A percentile compares a stretch with the other conserved stretches of the same genome.
Conservation (phyloP, 2,888 invertebrate genomes). For the Eudasyphora cyanicolor region DNA sequence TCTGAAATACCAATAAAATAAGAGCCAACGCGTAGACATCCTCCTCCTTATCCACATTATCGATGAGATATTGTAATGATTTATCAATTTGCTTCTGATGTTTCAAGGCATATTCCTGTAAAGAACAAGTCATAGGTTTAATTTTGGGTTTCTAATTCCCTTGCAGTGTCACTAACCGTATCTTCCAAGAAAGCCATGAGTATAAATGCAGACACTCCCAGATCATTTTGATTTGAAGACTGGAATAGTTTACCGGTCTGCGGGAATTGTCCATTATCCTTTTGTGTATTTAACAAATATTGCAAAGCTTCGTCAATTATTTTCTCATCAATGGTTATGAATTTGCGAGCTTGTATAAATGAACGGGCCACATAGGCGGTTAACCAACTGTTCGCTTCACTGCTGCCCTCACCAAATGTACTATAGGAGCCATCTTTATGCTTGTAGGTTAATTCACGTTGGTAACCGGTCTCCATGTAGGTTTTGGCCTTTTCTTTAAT, state of each 20-base stretch:
- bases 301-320: slow-evolving; percentile 85
- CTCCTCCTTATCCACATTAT: slow-evolving; percentile 84
- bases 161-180: slow-evolving; percentile 77
- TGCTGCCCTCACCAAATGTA: slow-evolving; percentile 87
- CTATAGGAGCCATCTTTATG: slow-evolving; percentile 90
- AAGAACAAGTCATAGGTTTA: too few relatives aligned
- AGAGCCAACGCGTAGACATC: slow-evolving; percentile 90
- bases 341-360: slow-evolving; percentile 86
- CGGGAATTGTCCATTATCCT: slow-evolving; percentile 88
- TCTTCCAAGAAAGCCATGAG: slow-evolving; percentile 88
- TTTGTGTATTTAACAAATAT: slow-evolving; percentile 87
- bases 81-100: slow-evolving; percentile 87
- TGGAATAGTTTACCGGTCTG: slow-evolving; percentile 88
- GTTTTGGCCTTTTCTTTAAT: slow-evolving; percentile 83
- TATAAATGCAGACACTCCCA: slow-evolving; percentile 90
- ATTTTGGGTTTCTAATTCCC: background rate
- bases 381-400: slow-evolving; percentile 87
- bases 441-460: slow-evolving; percentile 88
- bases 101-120: slow-evolving; percentile 71
- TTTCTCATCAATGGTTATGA: slow-evolving; percentile 86
- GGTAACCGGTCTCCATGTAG: slow-evolving; percentile 85
- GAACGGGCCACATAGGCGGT: slow-evolving; percentile 92
- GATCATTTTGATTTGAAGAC: slow-evolving; percentile 83
- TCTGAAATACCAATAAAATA: slow-evolving; percentile 87
- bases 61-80: slow-evolving; percentile 87